phyloP scores from a whole-genome alignment of 2,888 invertebrate species.

The Philereme transversata region DNA sequence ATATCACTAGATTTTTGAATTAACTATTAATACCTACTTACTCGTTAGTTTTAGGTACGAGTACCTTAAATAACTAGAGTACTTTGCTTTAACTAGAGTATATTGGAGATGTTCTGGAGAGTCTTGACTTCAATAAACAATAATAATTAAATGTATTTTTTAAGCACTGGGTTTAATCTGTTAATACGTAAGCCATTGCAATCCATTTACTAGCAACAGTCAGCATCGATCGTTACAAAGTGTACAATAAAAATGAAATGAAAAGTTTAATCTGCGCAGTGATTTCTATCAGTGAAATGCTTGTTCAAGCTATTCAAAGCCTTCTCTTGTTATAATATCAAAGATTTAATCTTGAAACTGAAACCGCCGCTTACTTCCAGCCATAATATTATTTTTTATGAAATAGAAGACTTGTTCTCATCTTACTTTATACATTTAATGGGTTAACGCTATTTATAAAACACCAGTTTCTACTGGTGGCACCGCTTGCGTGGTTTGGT shows the following conservation, averaged over 20 bases:
- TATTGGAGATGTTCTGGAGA: too few relatives aligned
- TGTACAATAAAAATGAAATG: constrained; percentile 14
- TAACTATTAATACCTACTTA: too few relatives aligned
- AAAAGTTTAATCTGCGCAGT: constrained; percentile 28
- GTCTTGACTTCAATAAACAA: too few relatives aligned
- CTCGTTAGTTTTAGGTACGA: too few relatives aligned
- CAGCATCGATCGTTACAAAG: background rate
- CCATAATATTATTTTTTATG: constrained; percentile 41
- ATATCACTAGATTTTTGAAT: too few relatives aligned
- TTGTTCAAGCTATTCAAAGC: constrained; percentile 51
- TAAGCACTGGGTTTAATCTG: background rate
- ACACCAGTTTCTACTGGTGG: too few relatives aligned
- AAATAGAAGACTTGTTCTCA: constrained; percentile 3
- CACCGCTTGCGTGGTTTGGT: too few relatives aligned
- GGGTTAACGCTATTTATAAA: too few relatives aligned
- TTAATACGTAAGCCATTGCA: background rate
- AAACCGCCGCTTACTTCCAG: constrained; percentile 37
- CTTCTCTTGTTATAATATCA: constrained; percentile 48
- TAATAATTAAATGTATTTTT: background rate
- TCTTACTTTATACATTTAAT: constrained; percentile 2
- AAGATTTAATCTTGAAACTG: constrained; percentile 46
- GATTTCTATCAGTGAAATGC: constrained; percentile 54
- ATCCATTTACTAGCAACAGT: background rate
- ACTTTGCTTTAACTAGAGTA: too few relatives aligned
- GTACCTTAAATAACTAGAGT: too few relatives aligned